A percentile compares a stretch with the other conserved stretches of the same genome.
Conservation (phyloP, 2,888 invertebrate species). For the Drosophila anomalata region DNA sequence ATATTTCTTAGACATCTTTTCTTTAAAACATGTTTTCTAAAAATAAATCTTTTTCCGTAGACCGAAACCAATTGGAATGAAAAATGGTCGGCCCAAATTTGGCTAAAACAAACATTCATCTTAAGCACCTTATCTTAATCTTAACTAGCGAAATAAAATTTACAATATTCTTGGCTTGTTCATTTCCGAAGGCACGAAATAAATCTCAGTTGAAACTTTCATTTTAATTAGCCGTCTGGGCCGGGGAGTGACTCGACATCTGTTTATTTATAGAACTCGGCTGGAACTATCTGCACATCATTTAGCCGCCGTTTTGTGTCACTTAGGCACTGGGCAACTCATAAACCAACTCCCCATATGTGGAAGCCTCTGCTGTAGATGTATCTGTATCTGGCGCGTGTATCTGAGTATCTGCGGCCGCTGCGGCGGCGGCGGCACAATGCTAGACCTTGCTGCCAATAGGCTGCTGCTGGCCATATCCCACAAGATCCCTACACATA, state of each 20-base stretch:
- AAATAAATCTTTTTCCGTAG: neutral
- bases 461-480: slow-evolving; percentile 55
- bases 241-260: slow-evolving; percentile 43
- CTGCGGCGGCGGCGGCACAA: slow-evolving; percentile 50
- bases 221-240: slow-evolving; percentile 52
- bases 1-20: neutral
- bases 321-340: slow-evolving; percentile 65
- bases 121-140: slow-evolving; percentile 22
- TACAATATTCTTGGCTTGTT: slow-evolving; percentile 22
- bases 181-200: slow-evolving; percentile 27
- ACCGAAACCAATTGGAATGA: neutral
- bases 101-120: neutral
- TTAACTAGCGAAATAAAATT: slow-evolving; percentile 9
- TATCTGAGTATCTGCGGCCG: slow-evolving; percentile 51
- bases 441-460: slow-evolving; percentile 43
- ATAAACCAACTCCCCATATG: slow-evolving; percentile 70
- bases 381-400: slow-evolving; percentile 69
- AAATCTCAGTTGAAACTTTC: slow-evolving; percentile 45
- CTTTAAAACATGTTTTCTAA: neutral
- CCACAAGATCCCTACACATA: slow-evolving; percentile 17
- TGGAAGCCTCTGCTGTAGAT: slow-evolving; percentile 12
- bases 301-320: slow-evolving; percentile 77
- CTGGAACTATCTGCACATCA: slow-evolving; percentile 70
- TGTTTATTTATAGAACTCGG: slow-evolving; percentile 67
- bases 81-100: neutral